Evolutionary conservation across 1,140 invertebrate genomes (phyloP).

Genomic region (Cataglyphis hispanica): DNA sequence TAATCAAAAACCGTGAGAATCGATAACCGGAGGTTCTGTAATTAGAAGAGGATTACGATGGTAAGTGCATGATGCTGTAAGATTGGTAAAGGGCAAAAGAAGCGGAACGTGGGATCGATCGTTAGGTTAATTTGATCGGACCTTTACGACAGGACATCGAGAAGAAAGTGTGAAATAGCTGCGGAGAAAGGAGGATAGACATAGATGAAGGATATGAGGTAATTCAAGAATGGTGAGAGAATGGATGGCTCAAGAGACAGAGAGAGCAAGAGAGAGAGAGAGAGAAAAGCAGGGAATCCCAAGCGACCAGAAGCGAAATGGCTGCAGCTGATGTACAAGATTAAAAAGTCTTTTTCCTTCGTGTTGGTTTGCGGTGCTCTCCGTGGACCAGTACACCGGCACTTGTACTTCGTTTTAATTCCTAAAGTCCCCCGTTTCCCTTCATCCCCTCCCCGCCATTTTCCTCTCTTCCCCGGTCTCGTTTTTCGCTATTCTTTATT

Average conservation of each 20-base stretch:
- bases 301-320: conserved; percentile 62
- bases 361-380: conserved; percentile 52
- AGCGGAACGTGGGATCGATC: conserved; percentile 66
- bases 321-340: conserved; percentile 70
- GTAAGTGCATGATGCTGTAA: neutral
- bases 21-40: neutral
- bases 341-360: conserved; percentile 61
- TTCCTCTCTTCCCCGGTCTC: neutral
- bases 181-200: neutral
- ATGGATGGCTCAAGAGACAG: neutral
- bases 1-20: conserved; percentile 54
- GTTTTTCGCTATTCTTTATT: conserved; percentile 15
- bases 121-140: conserved; percentile 71
- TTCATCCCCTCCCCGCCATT: no score
- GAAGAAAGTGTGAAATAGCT: conserved; percentile 61
- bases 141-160: conserved; percentile 8
- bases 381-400: neutral
- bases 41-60: neutral
- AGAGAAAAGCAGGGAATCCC: conserved; percentile 31
- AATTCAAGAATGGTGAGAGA: conserved; percentile 7
- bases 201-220: conserved; percentile 31
- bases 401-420: conserved; percentile 52
- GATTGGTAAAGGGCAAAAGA: conserved; percentile 21
- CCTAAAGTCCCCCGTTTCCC: neutral
- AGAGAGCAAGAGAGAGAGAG: neutral